These are phyloP conservation scores for Cyclophora punctaria DNA, from an alignment of 2,888 invertebrate genomes.

Conservation along the genomic window DNA sequence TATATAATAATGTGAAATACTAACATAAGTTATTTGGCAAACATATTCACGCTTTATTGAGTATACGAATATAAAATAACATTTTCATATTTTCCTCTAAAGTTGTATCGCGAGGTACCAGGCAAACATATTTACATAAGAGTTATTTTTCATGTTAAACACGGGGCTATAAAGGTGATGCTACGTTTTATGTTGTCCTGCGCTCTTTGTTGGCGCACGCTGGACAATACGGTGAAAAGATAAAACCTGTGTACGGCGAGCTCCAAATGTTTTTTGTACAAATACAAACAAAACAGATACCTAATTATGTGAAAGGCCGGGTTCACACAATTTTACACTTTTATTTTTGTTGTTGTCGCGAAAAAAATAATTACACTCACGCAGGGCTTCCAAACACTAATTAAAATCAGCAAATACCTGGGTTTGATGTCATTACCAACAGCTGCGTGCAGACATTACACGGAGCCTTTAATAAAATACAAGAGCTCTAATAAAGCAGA, in stretches of 20 bases:
- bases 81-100: conserved; percentile 9
- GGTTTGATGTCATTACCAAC: too few relatives aligned
- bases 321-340: neutral
- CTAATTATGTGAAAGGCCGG: conserved; percentile 6
- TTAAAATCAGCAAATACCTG: too few relatives aligned
- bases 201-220: conserved; percentile 6
- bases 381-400: too few relatives aligned
- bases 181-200: conserved; percentile 14
- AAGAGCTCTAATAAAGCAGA: too few relatives aligned
- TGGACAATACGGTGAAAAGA: conserved; percentile 29
- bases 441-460: too few relatives aligned
- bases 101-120: conserved; percentile 8
- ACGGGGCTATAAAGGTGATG: conserved; percentile 21
- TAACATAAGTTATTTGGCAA: too few relatives aligned
- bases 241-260: conserved; percentile 19
- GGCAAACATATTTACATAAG: conserved; percentile 24
- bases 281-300: conserved; percentile 10
- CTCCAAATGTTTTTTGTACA: conserved; percentile 20
- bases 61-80: neutral
- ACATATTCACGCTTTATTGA: too few relatives aligned
- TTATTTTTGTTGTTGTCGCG: conserved; percentile 3
- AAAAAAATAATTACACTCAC: too few relatives aligned
- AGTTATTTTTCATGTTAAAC: conserved; percentile 29
- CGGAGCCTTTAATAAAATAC: too few relatives aligned
- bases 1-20: too few relatives aligned